A percentile compares a stretch with the other conserved stretches of the same genome.
These are phyloP conservation scores for Pogonocherus hispidulus DNA, from an alignment of 2,888 invertebrate species.

Conservation along the genomic window DNA sequence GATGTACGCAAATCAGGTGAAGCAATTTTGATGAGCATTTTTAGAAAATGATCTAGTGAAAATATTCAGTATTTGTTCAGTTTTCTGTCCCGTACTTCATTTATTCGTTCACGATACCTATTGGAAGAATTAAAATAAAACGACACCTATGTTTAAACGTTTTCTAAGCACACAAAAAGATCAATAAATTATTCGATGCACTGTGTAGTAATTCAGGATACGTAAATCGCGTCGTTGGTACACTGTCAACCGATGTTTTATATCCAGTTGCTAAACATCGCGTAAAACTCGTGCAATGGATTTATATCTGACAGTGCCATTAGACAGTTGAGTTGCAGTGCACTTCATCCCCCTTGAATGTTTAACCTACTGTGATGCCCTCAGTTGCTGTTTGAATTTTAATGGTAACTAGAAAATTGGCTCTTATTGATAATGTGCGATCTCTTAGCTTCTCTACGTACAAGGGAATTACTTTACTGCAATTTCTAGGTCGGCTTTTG, in stretches of 20 bases:
- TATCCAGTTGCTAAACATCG: conserved; percentile 47
- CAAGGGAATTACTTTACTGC: conserved; percentile 22
- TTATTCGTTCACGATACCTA: too few relatives aligned
- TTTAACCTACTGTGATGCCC: conserved; percentile 38
- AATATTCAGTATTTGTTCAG: too few relatives aligned
- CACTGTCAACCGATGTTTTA: conserved; percentile 41
- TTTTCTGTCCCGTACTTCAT: too few relatives aligned
- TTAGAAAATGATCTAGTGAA: too few relatives aligned
- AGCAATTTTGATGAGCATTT: too few relatives aligned
- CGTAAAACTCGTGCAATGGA: conserved; percentile 42
- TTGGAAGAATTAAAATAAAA: too few relatives aligned
- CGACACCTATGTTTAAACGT: too few relatives aligned
- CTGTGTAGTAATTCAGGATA: conserved; percentile 42
- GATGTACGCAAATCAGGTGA: too few relatives aligned
- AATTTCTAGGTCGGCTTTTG: conserved; percentile 6
- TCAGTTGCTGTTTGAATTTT: conserved; percentile 33
- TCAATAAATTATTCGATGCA: conserved; percentile 24
- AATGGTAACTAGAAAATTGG: conserved; percentile 24
- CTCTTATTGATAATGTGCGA: conserved; percentile 15
- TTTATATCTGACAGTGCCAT: conserved; percentile 41
- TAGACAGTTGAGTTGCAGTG: conserved; percentile 40
- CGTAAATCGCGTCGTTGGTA: conserved; percentile 39
- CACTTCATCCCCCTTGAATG: conserved; percentile 42
- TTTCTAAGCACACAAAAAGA: too few relatives aligned
- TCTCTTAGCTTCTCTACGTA: conserved; percentile 12